These are phyloP conservation scores for Ceratotherium simum DNA, from an alignment of 2,113 vertebrate genomes.

Conservation along the genomic window DNA sequence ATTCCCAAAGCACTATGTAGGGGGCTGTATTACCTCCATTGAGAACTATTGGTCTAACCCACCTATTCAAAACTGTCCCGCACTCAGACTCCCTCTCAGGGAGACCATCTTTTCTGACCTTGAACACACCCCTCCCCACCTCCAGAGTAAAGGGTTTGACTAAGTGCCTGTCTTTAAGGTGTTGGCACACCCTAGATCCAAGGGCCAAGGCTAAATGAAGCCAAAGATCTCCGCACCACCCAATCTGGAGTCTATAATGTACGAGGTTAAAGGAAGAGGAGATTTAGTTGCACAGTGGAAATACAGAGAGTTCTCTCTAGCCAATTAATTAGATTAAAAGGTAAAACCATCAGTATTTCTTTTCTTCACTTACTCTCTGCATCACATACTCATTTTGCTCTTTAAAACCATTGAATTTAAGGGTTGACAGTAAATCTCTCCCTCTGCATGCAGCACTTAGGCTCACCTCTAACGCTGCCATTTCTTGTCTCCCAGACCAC, in stretches of 20 bases:
- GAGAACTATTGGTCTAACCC: not conserved
- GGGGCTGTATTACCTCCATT: not conserved
- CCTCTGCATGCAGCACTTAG: not conserved
- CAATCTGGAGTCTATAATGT: not conserved
- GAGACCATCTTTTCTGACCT: not conserved
- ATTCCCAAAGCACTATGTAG: not conserved
- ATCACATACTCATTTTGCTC: not conserved
- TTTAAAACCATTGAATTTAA: not conserved
- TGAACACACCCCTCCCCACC: not conserved
- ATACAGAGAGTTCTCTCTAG: not conserved
- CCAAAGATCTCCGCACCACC: not conserved
- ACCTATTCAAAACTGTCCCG: not conserved
- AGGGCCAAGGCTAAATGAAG: not conserved
- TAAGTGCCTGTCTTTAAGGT: not conserved
- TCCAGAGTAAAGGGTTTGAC: not conserved
- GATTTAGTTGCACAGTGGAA: not conserved
- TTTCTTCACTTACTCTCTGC: not conserved
- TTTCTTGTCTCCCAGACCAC: not conserved
- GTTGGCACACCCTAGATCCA: not conserved
- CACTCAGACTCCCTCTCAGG: not conserved
- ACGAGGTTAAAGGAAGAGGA: not conserved
- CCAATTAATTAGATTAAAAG: constrained; percentile 33
- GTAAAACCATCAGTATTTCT: not conserved
- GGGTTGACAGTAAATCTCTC: not conserved
- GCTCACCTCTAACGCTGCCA: not conserved